A percentile compares a stretch with the other conserved stretches of the same genome.
Conservation (phyloP, 2,888 invertebrate genomes). For the Drosophila yooni region DNA sequence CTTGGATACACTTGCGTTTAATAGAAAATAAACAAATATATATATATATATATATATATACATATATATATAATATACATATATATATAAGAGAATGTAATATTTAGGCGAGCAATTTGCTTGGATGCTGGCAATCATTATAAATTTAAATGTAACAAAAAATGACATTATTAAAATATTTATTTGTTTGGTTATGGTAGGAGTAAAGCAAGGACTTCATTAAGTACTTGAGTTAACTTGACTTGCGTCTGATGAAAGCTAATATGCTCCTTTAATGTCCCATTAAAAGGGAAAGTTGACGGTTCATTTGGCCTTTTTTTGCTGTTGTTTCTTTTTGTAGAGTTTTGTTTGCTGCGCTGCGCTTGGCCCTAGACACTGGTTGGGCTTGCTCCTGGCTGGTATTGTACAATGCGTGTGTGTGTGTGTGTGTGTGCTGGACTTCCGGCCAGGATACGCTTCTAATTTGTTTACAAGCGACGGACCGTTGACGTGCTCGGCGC, state of each 20-base stretch:
- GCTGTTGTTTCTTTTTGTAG: constrained; percentile 3
- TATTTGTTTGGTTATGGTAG: neutral
- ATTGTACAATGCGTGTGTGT: constrained; percentile 15
- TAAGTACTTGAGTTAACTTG: neutral
- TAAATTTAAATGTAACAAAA: neutral
- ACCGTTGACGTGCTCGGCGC: constrained; percentile 64
- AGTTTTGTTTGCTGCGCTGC: constrained; percentile 61
- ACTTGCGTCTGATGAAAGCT: constrained; percentile 5
- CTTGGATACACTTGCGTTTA: neutral
- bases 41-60: neutral
- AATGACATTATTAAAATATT: neutral
- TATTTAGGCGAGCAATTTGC: neutral
- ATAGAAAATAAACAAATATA: neutral
- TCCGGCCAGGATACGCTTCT: constrained; percentile 79
- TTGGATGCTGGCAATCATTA: neutral
- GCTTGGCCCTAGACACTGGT: constrained; percentile 22
- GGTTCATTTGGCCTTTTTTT: constrained; percentile 39
- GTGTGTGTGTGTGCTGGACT: constrained; percentile 48
- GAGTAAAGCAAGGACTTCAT: neutral
- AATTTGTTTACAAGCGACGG: constrained; percentile 74
- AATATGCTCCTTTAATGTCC: constrained; percentile 9
- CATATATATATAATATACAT: neutral
- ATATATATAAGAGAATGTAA: neutral
- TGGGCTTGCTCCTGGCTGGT: constrained; percentile 19
- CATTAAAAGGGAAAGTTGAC: constrained; percentile 61